A percentile compares a stretch with the other conserved stretches of the same genome.
Conservation (phyloP, 1,140 invertebrate genomes). For the Armadillidium nasatum region DNA sequence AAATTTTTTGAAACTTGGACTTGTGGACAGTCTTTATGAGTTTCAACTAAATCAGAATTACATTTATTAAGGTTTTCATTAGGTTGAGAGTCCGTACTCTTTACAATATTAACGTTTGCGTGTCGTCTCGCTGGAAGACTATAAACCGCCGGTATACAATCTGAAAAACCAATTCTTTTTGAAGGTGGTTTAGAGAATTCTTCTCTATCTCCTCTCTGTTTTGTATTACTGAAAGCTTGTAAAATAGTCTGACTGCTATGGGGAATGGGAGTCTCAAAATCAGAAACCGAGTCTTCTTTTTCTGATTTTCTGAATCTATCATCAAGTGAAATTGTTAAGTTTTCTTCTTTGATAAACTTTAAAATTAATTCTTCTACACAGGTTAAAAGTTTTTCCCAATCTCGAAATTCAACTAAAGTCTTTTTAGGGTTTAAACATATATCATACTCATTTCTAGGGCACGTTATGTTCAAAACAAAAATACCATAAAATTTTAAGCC, state of each 20-base stretch:
- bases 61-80: neutral
- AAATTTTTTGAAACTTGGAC: too few relatives aligned
- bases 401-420: slow-evolving; percentile 59
- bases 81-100: neutral
- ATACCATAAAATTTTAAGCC: slow-evolving; percentile 52
- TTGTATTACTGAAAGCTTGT: slow-evolving; percentile 31
- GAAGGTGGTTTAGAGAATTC: neutral
- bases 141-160: slow-evolving; percentile 30
- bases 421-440: slow-evolving; percentile 55
- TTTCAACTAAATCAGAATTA: neutral
- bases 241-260: slow-evolving; percentile 28
- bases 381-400: slow-evolving; percentile 55
- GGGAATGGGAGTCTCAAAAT: slow-evolving; percentile 16
- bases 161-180: slow-evolving; percentile 29
- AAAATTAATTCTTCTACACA: slow-evolving; percentile 55
- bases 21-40: neutral
- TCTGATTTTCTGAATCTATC: slow-evolving; percentile 29
- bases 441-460: slow-evolving; percentile 58
- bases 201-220: slow-evolving; percentile 8
- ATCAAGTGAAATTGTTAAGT: slow-evolving; percentile 27
- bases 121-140: slow-evolving; percentile 24
- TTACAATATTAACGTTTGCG: neutral
- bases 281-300: slow-evolving; percentile 4
- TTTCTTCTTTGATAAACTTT: slow-evolving; percentile 45
- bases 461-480: slow-evolving; percentile 60